Base-by-base conservation (phyloP, 2,888 invertebrate genomes). In the Heliothis peltigera region DNA sequence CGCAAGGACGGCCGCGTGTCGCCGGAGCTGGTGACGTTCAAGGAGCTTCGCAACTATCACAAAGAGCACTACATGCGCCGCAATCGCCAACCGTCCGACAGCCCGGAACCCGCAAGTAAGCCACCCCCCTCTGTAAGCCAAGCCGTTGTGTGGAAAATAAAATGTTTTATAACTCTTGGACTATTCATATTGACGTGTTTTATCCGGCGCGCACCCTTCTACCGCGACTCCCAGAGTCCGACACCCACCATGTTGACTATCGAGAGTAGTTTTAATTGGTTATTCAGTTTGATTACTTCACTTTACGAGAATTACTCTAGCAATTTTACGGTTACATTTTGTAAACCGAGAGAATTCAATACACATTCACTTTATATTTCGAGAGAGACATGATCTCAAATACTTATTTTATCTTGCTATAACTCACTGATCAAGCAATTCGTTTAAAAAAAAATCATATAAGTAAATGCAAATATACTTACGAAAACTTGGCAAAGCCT, bases 51-150 rank as follows among this genome's bases (percentile, higher is more conserved):
- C 84, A 94, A 93, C 75, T 95, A 95, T 78, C 91, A 94, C 85
- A 96, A 95, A 90, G 95, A 96, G 82, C 95, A 96, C 60, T 97
- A 97, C 92, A 95, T 96, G 86, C 93, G 97, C 62, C 95, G 97
- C 62, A 96, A 97, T 88, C 93, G 96, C 74, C 96, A 96, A 71
- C 95, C 93, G 77, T 96, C 96, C 25, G 94, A 95, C 82, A 96
- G 96, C 88, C 96, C 96, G 32, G 96, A 95, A 78, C 88, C 78
- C 39, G 69, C 51, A 95, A 95, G 95, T 96, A 96, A 95, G 96
- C 91, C 87, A 87, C 84, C 79, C 76, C 79, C 84, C 82, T 87
- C 68, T 60, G 61, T 68, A 67, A 28, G 46, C 68, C 67, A 62
- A 49, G 64, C 21, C 39, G 78, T 84, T 90, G 87, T 92, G 91